These are phyloP conservation scores for Choristoneura fumiferana DNA, from an alignment of 1,140 invertebrate genomes.

Conservation along the genomic window DNA sequence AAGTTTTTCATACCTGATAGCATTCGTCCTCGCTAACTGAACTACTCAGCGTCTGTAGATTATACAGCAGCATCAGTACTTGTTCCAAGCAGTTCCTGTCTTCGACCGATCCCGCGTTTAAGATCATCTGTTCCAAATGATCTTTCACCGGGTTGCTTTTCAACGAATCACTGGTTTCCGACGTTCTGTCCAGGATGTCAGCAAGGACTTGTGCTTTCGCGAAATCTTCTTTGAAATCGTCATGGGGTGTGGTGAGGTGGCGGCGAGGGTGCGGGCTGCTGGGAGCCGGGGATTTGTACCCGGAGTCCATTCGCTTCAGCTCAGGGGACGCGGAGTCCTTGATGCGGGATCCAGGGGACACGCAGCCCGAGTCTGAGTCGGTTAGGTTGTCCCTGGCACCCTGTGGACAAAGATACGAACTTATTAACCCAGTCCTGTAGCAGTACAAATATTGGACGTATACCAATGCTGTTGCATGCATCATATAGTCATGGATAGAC, in stretches of 20 bases:
- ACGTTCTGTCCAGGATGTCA: slow-evolving; percentile 61
- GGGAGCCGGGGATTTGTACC: slow-evolving; percentile 73
- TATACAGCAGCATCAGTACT: slow-evolving; percentile 78
- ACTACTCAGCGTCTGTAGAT: slow-evolving; percentile 77
- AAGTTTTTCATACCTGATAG: slow-evolving; percentile 69
- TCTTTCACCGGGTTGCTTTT: slow-evolving; percentile 70
- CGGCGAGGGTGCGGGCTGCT: slow-evolving; percentile 64
- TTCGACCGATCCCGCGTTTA: slow-evolving; percentile 73
- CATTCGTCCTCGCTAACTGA: slow-evolving; percentile 74
- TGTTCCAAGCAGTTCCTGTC: slow-evolving; percentile 80
- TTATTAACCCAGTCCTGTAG: no score
- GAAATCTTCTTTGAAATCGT: slow-evolving; percentile 71
- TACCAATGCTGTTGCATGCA: no score
- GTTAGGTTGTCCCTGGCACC: slow-evolving; percentile 73
- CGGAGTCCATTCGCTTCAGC: slow-evolving; percentile 75
- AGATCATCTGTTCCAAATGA: slow-evolving; percentile 69
- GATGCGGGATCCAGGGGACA: slow-evolving; percentile 74
- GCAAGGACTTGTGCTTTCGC: slow-evolving; percentile 66
- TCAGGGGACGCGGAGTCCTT: slow-evolving; percentile 77
- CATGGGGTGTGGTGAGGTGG: slow-evolving; percentile 53
- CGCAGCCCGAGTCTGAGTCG: slow-evolving; percentile 76
- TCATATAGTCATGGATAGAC: no score
- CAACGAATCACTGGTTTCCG: slow-evolving; percentile 66
- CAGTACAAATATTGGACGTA: no score
- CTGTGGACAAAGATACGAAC: slow-evolving; percentile 39